phyloP scores from a whole-genome alignment of 1,140 invertebrate species.

The Phocides pigmalion region DNA sequence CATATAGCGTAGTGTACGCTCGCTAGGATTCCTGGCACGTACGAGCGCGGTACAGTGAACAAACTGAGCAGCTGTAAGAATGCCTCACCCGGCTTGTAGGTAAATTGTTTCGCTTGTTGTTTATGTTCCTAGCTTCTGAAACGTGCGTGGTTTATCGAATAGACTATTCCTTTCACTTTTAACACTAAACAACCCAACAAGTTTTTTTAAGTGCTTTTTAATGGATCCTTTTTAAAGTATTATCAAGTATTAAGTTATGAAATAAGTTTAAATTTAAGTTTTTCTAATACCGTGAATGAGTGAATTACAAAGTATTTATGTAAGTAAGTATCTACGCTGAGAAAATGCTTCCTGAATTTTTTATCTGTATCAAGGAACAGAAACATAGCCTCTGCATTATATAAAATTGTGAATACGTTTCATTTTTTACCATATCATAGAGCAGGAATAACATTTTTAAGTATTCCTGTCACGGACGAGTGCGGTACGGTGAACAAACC shows the following conservation, averaged over 20 bases:
- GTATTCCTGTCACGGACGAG: slow-evolving; percentile 61
- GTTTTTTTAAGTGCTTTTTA: neutral
- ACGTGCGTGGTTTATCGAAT: slow-evolving; percentile 65
- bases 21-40: slow-evolving; percentile 63
- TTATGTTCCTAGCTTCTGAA: slow-evolving; percentile 73
- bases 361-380: too few species aligned
- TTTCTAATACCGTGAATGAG: too few species aligned
- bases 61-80: slow-evolving; percentile 79
- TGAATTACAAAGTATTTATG: too few species aligned
- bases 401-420: slow-evolving; percentile 20
- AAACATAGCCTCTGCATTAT: too few species aligned
- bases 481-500: slow-evolving; percentile 72
- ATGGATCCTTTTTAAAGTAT: too few species aligned
- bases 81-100: slow-evolving; percentile 69
- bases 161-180: slow-evolving; percentile 48
- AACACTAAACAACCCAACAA: neutral
- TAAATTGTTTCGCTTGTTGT: slow-evolving; percentile 78
- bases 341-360: too few species aligned
- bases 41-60: slow-evolving; percentile 66
- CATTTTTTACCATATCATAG: slow-evolving; percentile 13
- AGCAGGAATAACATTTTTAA: neutral
- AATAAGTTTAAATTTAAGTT: too few species aligned
- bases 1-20: neutral
- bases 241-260: too few species aligned
- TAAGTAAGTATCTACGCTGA: too few species aligned